These are phyloP conservation scores for Gymnarchus niloticus DNA, from an alignment of 2,113 vertebrate genomes.

Conservation along the genomic window DNA sequence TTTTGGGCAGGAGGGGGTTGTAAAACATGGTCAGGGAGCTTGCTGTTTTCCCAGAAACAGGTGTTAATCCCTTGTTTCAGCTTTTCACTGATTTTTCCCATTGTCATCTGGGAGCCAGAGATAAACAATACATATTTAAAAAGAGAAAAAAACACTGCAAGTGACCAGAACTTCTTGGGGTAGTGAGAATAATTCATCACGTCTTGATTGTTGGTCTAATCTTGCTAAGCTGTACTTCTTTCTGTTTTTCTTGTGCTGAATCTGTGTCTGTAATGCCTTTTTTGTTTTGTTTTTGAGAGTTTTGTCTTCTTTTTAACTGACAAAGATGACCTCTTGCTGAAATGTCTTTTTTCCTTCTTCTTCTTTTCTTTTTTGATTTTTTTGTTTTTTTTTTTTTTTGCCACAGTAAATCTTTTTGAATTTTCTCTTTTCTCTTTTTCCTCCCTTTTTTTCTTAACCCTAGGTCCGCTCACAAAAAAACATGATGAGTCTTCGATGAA, in stretches of 20 bases:
- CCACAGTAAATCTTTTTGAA: constrained; percentile 77
- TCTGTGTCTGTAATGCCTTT: constrained; percentile 69
- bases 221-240: constrained; percentile 42
- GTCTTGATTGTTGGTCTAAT: constrained; percentile 23
- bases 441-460: constrained; percentile 85
- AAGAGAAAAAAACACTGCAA: constrained; percentile 11
- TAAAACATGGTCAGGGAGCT: not conserved
- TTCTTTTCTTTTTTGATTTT: constrained; percentile 67
- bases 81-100: constrained; percentile 36
- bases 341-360: constrained; percentile 73
- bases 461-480: constrained; percentile 97
- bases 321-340: constrained; percentile 63
- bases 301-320: constrained; percentile 55
- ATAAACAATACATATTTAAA: not conserved
- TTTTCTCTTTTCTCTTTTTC: constrained; percentile 78
- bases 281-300: constrained; percentile 54
- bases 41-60: constrained; percentile 49
- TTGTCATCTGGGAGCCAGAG: constrained; percentile 27
- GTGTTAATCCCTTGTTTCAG: constrained; percentile 38
- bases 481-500: constrained; percentile 76
- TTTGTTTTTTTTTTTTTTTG: constrained; percentile 76
- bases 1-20: constrained; percentile 17
- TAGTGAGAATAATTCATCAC: constrained; percentile 29
- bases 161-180: constrained; percentile 19
- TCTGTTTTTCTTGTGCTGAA: constrained; percentile 70